Conservation (phyloP, 2,888 invertebrate genomes). For the Torymus auratus region DNA sequence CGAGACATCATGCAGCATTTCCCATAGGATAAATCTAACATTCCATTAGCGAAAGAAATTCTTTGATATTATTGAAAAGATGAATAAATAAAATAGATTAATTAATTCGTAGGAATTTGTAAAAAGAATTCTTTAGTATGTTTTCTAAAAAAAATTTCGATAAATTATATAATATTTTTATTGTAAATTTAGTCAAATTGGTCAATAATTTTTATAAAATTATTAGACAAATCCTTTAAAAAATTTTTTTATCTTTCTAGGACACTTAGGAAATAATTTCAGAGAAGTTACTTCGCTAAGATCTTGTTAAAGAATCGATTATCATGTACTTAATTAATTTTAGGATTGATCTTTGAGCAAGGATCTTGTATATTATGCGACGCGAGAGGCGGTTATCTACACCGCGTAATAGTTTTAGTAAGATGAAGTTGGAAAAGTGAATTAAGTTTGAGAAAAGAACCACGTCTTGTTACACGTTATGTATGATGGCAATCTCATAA, state of each 20-base stretch:
- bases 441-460: slow-evolving; percentile 34
- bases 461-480: slow-evolving; percentile 38
- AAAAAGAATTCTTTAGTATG: too few species aligned
- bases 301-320: slow-evolving; percentile 47
- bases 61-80: slow-evolving; percentile 12
- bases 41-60: not conserved
- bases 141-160: too few species aligned
- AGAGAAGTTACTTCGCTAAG: not conserved
- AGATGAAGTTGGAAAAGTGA: slow-evolving; percentile 34
- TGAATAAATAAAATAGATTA: too few species aligned
- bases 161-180: too few species aligned
- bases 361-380: slow-evolving; percentile 45
- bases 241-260: too few species aligned
- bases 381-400: slow-evolving; percentile 29
- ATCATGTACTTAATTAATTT: slow-evolving; percentile 53
- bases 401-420: slow-evolving; percentile 44
- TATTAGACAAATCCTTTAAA: too few species aligned
- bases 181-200: too few species aligned
- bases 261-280: too few species aligned
- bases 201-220: too few species aligned
- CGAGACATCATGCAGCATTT: slow-evolving; percentile 42
- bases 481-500: slow-evolving; percentile 22
- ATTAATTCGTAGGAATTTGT: too few species aligned
- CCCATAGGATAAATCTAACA: slow-evolving; percentile 27
- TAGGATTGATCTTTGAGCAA: slow-evolving; percentile 42